Conservation (phyloP, 2,113 vertebrate species). For the Triplophysa rosa region DNA sequence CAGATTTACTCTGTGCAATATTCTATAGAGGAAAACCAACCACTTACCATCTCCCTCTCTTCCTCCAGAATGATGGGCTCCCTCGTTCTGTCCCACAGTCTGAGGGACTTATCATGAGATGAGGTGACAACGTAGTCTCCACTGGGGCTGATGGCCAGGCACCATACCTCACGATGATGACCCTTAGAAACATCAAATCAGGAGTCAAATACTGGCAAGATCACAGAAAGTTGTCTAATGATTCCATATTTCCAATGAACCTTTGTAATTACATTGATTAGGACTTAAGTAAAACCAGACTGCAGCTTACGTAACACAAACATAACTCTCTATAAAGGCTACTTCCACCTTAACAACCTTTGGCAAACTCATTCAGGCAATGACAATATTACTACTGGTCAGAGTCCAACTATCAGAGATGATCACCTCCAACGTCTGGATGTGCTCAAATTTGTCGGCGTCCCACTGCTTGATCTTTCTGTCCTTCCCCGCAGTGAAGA, state of each 20-base stretch:
- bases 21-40: not conserved
- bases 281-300: conserved; percentile 26
- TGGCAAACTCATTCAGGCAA: conserved; percentile 15
- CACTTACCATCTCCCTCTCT: conserved; percentile 90
- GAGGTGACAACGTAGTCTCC: conserved; percentile 91
- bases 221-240: not conserved
- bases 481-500: conserved; percentile 97
- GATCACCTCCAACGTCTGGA: conserved; percentile 94
- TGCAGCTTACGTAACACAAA: conserved; percentile 3
- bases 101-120: conserved; percentile 93
- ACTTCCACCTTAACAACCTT: conserved; percentile 17
- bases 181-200: conserved; percentile 72
- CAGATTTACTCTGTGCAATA: not conserved
- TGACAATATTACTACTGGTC: conserved; percentile 10
- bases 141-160: conserved; percentile 88
- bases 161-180: conserved; percentile 94
- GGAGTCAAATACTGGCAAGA: not conserved
- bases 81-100: conserved; percentile 93
- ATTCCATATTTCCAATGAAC: conserved; percentile 5
- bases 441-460: conserved; percentile 92
- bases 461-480: conserved; percentile 97
- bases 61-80: conserved; percentile 94
- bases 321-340: conserved; percentile 29
- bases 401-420: conserved; percentile 21
- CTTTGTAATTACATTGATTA: conserved; percentile 9